Conservation (phyloP, 2,888 invertebrate species). For the Tetragonisca angustula region DNA sequence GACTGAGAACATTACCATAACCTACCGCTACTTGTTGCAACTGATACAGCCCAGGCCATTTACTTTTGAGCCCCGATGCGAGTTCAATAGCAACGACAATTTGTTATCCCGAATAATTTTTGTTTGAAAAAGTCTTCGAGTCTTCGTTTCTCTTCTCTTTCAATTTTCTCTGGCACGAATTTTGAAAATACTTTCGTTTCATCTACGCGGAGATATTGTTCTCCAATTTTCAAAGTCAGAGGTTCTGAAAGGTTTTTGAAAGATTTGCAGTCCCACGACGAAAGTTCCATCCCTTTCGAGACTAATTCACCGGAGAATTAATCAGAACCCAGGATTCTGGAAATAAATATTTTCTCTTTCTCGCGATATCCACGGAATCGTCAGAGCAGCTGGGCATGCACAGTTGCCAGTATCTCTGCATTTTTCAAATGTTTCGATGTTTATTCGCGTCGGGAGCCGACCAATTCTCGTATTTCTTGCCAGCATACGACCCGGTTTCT, state of each 20-base stretch:
- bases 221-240: too few relatives aligned
- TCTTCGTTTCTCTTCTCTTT: too few relatives aligned
- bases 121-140: too few relatives aligned
- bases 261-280: too few relatives aligned
- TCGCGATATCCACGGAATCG: background rate
- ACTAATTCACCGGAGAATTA: background rate
- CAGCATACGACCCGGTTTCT: background rate
- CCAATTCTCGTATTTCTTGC: background rate
- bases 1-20: conserved; percentile 74
- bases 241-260: too few relatives aligned
- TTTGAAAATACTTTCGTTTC: too few relatives aligned
- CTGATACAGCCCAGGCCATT: conserved; percentile 32
- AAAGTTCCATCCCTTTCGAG: too few relatives aligned
- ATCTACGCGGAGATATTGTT: too few relatives aligned
- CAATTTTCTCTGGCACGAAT: too few relatives aligned
- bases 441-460: background rate
- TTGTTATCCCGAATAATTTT: too few relatives aligned
- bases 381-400: too few relatives aligned
- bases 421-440: conserved; percentile 21
- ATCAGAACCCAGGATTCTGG: background rate
- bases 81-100: background rate
- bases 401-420: background rate
- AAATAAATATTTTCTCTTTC: background rate
- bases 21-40: conserved; percentile 71
- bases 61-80: background rate